Percentiles rank a stretch among this genome's conserved stretches.
phyloP scores from a whole-genome alignment of 2,113 vertebrate species.

The Eolophus roseicapilla region DNA sequence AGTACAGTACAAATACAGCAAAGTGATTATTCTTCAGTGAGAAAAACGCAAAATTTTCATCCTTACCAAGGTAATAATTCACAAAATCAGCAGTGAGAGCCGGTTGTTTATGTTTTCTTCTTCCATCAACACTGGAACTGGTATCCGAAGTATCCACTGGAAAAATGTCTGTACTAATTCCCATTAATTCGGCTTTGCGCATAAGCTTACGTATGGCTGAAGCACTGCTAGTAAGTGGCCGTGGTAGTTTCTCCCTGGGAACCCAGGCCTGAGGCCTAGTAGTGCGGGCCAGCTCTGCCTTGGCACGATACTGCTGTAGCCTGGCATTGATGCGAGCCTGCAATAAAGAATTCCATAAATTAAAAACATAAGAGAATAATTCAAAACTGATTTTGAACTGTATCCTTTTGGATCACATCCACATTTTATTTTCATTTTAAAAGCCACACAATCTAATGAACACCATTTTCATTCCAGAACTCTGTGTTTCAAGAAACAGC shows the following conservation, averaged over 20 bases:
- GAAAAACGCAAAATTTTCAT: not conserved
- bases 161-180: slow-evolving; percentile 98
- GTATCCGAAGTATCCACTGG: slow-evolving; percentile 95
- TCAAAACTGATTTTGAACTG: not conserved
- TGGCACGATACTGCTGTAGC: slow-evolving; percentile 93
- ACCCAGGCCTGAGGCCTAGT: slow-evolving; percentile 97
- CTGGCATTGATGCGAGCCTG: slow-evolving; percentile 94
- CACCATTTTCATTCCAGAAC: not conserved
- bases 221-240: slow-evolving; percentile 94
- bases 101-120: slow-evolving; percentile 96
- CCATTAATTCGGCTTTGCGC: slow-evolving; percentile 97
- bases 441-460: not conserved
- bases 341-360: not conserved
- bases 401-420: not conserved
- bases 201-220: slow-evolving; percentile 96
- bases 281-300: slow-evolving; percentile 93
- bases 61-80: slow-evolving; percentile 97
- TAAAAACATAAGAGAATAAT: not conserved
- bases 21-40: not conserved
- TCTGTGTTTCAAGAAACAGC: not conserved
- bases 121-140: slow-evolving; percentile 92
- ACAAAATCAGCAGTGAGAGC: slow-evolving; percentile 97
- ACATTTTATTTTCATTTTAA: not conserved
- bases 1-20: not conserved
- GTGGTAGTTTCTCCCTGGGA: slow-evolving; percentile 92